Percentiles rank a stretch among this genome's conserved stretches.
These are phyloP conservation scores for Eulemur rubriventer DNA, from an alignment of 2,797 vertebrate species.

Conservation along the genomic window DNA sequence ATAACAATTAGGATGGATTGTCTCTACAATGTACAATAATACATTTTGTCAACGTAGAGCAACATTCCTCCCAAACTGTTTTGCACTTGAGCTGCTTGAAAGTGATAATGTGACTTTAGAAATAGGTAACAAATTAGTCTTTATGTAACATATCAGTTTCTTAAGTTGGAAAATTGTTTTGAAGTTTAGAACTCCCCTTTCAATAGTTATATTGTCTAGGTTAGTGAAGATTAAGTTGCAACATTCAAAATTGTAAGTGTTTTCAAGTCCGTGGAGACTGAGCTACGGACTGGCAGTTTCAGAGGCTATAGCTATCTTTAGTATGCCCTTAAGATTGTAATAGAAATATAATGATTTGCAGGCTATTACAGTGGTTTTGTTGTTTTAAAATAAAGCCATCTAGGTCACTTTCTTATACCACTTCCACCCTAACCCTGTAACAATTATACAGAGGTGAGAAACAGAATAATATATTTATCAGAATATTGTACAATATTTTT, in stretches of 20 bases:
- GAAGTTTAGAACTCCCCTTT: constrained; percentile 60
- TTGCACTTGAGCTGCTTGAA: neutral
- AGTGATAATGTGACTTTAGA: neutral
- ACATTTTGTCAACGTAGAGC: neutral
- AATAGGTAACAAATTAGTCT: neutral
- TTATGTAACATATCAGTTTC: constrained; percentile 26
- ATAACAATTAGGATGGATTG: neutral
- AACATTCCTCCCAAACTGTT: neutral
- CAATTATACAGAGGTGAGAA: neutral
- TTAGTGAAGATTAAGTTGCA: constrained; percentile 59
- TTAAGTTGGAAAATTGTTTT: constrained; percentile 49
- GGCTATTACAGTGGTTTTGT: constrained; percentile 40
- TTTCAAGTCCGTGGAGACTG: constrained; percentile 37
- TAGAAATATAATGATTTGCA: constrained; percentile 48
- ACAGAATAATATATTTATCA: neutral
- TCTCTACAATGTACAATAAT: neutral
- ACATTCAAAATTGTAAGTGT: constrained; percentile 46
- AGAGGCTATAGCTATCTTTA: constrained; percentile 40
- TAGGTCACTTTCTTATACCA: constrained; percentile 22
- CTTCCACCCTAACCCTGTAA: neutral
- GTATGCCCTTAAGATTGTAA: constrained; percentile 23
- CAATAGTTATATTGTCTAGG: constrained; percentile 27
- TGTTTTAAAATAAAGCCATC: constrained; percentile 47
- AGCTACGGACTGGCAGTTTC: neutral
- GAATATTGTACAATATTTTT: neutral